Evolutionary conservation across 2,888 invertebrate genomes (phyloP).

Genomic region (Leucozona laternaria): DNA sequence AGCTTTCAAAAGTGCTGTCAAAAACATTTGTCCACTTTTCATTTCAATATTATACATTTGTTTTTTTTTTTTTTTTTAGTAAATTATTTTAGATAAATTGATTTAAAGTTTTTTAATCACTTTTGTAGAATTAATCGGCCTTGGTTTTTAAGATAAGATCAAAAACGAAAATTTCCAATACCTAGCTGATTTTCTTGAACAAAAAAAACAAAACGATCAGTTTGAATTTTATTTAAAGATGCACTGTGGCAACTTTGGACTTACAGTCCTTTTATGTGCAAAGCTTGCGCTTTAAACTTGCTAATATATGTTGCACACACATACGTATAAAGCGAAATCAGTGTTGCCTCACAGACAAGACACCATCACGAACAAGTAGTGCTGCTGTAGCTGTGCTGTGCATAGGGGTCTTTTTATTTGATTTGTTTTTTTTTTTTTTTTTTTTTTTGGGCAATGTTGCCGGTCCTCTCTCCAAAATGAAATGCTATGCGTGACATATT

Average conservation of each 20-base stretch:
- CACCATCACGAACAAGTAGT: not conserved
- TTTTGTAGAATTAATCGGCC: no score
- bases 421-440: not conserved
- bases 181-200: no score
- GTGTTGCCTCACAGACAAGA: conserved; percentile 43
- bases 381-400: not conserved
- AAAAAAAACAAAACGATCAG: not conserved
- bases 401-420: conserved; percentile 34
- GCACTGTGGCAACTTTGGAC: not conserved
- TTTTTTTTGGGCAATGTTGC: conserved; percentile 48
- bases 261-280: conserved; percentile 63
- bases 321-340: conserved; percentile 40
- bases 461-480: conserved; percentile 47
- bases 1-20: no score
- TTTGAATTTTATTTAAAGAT: not conserved
- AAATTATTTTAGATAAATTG: no score
- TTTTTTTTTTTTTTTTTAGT: no score
- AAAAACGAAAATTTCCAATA: no score
- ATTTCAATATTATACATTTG: no score
- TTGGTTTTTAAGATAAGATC: no score
- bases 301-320: conserved; percentile 64
- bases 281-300: conserved; percentile 59
- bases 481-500: conserved; percentile 73
- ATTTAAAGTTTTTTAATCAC: no score
- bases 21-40: no score